Conservation (phyloP, 2,797 vertebrate species). For the Hephaestus fuliginosus region DNA sequence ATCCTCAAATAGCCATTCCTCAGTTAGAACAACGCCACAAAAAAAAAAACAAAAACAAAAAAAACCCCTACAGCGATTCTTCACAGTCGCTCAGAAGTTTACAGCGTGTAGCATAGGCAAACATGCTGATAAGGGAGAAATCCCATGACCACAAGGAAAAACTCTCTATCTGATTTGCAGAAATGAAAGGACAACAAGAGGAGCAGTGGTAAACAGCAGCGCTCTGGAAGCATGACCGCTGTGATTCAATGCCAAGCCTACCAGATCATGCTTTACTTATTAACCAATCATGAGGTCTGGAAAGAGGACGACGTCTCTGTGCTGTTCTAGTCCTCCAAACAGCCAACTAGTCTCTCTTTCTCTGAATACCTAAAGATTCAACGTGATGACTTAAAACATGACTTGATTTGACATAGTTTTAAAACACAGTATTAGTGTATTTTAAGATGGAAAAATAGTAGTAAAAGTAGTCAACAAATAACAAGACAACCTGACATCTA, state of each 20-base stretch:
- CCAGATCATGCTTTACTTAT: conserved; percentile 85
- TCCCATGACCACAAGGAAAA: conserved; percentile 70
- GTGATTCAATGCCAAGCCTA: conserved; percentile 73
- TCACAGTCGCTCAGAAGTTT: conserved; percentile 23
- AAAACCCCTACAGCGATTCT: conserved; percentile 25
- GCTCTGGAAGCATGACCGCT: conserved; percentile 70
- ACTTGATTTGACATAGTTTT: neutral
- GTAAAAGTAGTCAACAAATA: neutral
- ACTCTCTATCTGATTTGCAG: conserved; percentile 70
- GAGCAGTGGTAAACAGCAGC: conserved; percentile 72
- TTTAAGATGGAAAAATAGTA: conserved; percentile 3
- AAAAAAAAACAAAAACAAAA: neutral
- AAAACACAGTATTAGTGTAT: neutral
- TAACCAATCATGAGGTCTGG: conserved; percentile 83
- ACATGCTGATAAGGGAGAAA: conserved; percentile 57
- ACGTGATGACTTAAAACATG: neutral
- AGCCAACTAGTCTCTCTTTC: conserved; percentile 19
- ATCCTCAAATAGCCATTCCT: conserved; percentile 33
- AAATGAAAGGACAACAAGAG: conserved; percentile 75
- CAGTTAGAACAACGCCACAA: conserved; percentile 26
- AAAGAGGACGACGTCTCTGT: conserved; percentile 61
- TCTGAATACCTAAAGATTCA: conserved; percentile 4
- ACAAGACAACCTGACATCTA: neutral
- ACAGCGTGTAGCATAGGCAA: conserved; percentile 42
- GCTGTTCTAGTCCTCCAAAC: conserved; percentile 37